Evolutionary conservation across 2,888 invertebrate species (phyloP).

Genomic region (Archaeoteleia sp.): DNA sequence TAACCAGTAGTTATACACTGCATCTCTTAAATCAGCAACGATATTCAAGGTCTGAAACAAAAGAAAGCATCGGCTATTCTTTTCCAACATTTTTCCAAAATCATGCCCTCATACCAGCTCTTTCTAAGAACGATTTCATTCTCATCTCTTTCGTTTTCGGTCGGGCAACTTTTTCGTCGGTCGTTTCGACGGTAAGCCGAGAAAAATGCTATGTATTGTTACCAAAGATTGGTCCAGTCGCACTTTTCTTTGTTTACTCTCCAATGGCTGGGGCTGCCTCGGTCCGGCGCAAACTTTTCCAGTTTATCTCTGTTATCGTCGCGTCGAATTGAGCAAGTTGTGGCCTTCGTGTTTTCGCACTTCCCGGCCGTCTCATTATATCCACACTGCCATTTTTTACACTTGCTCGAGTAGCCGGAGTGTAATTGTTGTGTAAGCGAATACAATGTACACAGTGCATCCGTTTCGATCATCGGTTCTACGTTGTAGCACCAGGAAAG

Average conservation of each 20-base stretch:
- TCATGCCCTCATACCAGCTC: slow-evolving; percentile 14
- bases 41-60: slow-evolving; percentile 51
- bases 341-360: slow-evolving; percentile 1
- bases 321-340: slow-evolving; percentile 4
- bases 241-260: slow-evolving; percentile 11
- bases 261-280: neutral
- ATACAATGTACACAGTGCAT: neutral
- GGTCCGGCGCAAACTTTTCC: slow-evolving; percentile 2
- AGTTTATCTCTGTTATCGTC: slow-evolving; percentile 5
- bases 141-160: slow-evolving; percentile 33
- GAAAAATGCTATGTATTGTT: slow-evolving; percentile 9
- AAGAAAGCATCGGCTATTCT: slow-evolving; percentile 42
- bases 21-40: slow-evolving; percentile 21
- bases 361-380: neutral
- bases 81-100: neutral
- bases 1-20: slow-evolving; percentile 56
- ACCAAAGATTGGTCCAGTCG: slow-evolving; percentile 6
- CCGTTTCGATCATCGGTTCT: neutral
- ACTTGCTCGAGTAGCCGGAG: neutral
- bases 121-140: too few relatives aligned
- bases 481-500: neutral
- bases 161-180: slow-evolving; percentile 3
- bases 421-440: neutral
- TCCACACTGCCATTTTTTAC: neutral
- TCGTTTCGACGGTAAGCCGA: slow-evolving; percentile 4